phyloP scores from a whole-genome alignment of 2,888 invertebrate species.

The Graphium colonna region DNA sequence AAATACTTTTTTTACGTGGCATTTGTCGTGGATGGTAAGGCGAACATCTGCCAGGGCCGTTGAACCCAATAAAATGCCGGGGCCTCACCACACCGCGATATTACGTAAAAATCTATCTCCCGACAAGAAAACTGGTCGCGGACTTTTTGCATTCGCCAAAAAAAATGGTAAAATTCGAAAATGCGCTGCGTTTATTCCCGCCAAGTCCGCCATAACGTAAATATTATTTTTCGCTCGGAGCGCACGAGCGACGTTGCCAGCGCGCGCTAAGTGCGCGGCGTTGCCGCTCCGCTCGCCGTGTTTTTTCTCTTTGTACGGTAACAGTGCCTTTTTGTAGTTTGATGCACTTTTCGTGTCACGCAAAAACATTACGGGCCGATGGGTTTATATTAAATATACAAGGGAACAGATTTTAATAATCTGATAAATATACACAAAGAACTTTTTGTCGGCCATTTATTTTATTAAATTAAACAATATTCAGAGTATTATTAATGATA shows the following conservation, averaged over 20 bases:
- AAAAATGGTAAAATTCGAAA: background rate
- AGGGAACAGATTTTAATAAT: constrained; percentile 1
- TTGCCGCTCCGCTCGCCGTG: constrained; percentile 28
- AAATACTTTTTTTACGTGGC: too few species aligned
- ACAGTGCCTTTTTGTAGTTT: constrained; percentile 21
- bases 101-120: background rate
- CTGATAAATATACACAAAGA: background rate
- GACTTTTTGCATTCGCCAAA: background rate
- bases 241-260: constrained; percentile 55
- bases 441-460: background rate
- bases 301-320: constrained; percentile 15
- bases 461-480: too few species aligned
- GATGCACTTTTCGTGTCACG: constrained; percentile 26
- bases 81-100: background rate
- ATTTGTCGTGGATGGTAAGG: too few species aligned
- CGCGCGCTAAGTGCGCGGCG: constrained; percentile 53
- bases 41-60: background rate
- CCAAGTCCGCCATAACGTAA: background rate
- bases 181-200: background rate
- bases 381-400: background rate
- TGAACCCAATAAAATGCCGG: background rate
- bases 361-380: constrained; percentile 8
- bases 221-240: constrained; percentile 33
- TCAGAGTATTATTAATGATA: too few species aligned
- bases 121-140: background rate